phyloP scores from a whole-genome alignment of 2,797 vertebrate genomes.

The Oreortyx pictus region DNA sequence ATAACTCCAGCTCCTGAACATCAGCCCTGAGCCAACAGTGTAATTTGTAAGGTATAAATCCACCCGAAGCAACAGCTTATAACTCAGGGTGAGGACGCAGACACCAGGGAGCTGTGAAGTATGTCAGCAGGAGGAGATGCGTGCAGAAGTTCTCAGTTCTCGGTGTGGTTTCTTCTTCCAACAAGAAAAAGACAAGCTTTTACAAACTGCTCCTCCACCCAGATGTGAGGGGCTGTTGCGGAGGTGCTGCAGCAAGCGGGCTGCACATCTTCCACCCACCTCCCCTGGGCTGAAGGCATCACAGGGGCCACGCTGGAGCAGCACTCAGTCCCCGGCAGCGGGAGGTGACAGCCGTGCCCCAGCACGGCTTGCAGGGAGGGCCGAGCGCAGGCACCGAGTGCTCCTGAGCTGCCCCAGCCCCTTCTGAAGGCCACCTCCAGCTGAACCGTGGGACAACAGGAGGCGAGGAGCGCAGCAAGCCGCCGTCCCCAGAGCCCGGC shows the following conservation, averaged over 20 bases:
- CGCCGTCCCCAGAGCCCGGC: neutral
- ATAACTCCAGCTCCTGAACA: neutral
- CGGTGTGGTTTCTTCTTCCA: neutral
- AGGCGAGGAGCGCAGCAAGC: neutral
- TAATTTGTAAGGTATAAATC: neutral
- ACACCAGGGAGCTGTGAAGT: neutral
- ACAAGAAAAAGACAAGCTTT: neutral
- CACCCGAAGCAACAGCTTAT: neutral
- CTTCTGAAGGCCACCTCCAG: neutral
- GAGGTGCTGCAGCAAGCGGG: neutral
- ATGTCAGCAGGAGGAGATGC: neutral
- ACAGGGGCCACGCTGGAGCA: rapidly evolving
- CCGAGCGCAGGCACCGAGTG: neutral
- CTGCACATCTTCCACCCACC: neutral
- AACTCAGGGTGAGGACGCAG: neutral
- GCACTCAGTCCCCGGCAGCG: neutral
- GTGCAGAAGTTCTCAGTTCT: neutral
- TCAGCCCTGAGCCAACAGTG: neutral
- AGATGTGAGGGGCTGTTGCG: neutral
- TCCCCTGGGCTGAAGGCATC: neutral
- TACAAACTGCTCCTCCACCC: neutral
- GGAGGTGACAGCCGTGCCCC: neutral
- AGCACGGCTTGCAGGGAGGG: neutral
- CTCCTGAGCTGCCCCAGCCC: neutral
- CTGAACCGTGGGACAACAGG: neutral